These are phyloP conservation scores for Drosophila percnosoma DNA, from an alignment of 2,888 invertebrate genomes.

Conservation along the genomic window DNA sequence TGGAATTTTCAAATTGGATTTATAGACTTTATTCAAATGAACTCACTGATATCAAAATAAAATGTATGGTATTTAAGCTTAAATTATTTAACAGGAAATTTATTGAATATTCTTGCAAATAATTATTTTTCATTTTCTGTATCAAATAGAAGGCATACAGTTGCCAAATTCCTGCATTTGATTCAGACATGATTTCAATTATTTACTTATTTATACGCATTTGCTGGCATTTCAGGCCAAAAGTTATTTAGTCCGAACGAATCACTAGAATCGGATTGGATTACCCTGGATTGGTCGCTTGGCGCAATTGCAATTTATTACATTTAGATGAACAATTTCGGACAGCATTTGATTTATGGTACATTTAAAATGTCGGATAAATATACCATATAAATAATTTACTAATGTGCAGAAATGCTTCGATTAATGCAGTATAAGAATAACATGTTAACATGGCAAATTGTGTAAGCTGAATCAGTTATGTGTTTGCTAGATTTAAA, in stretches of 20 bases:
- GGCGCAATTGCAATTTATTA: constrained; percentile 33
- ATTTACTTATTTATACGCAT: constrained; percentile 44
- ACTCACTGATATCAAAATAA: neutral
- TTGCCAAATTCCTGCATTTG: constrained; percentile 21
- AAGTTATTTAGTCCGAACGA: constrained; percentile 26
- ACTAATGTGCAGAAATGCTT: constrained; percentile 3
- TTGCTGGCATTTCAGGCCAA: constrained; percentile 19
- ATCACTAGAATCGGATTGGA: constrained; percentile 19
- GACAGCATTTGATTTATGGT: constrained; percentile 35
- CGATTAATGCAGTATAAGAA: neutral
- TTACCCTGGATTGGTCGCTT: constrained; percentile 15
- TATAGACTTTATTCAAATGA: neutral
- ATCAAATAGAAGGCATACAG: constrained; percentile 23
- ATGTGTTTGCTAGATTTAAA: neutral
- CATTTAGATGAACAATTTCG: constrained; percentile 34
- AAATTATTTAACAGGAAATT: constrained; percentile 11
- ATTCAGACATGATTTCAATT: constrained; percentile 35
- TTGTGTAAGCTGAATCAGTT: neutral
- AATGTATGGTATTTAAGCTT: neutral
- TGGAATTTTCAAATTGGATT: neutral
- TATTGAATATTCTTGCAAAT: constrained; percentile 14
- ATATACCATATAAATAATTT: neutral
- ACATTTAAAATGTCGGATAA: constrained; percentile 5
- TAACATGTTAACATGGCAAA: neutral
- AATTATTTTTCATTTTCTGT: constrained; percentile 12